Conservation (phyloP, 2,888 invertebrate species). For the Mythimna albipuncta region DNA sequence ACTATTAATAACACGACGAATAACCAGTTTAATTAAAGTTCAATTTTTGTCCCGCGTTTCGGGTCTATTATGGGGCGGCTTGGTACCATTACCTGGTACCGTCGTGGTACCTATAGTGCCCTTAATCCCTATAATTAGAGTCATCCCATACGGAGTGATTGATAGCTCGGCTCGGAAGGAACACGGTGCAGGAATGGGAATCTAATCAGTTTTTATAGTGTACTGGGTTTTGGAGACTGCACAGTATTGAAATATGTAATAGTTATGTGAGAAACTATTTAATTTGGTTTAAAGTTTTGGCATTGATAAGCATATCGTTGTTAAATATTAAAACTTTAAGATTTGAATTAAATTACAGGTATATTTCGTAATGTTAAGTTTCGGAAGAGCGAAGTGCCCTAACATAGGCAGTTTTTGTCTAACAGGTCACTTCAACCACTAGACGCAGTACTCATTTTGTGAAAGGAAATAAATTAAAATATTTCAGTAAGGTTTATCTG, state of each 20-base stretch:
- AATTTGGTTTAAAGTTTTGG: not conserved
- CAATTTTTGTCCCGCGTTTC: slow-evolving; percentile 57
- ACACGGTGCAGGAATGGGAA: slow-evolving; percentile 79
- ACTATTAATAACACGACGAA: slow-evolving; percentile 55
- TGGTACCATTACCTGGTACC: slow-evolving; percentile 79
- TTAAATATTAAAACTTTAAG: no score
- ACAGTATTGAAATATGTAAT: not conserved
- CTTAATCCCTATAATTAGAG: slow-evolving; percentile 89
- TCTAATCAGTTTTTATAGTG: slow-evolving; percentile 84
- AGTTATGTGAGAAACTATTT: not conserved
- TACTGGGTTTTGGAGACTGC: slow-evolving; percentile 42
- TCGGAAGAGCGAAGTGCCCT: no score
- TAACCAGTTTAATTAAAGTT: slow-evolving; percentile 61
- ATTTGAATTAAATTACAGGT: no score
- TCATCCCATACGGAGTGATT: slow-evolving; percentile 87
- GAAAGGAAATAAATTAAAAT: no score
- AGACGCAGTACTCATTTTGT: no score
- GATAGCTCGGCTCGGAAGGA: slow-evolving; percentile 78
- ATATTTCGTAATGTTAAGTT: no score
- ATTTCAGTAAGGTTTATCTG: no score
- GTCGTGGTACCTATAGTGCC: slow-evolving; percentile 59
- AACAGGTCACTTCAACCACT: no score
- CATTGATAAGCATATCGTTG: not conserved
- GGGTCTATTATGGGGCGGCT: slow-evolving; percentile 43
- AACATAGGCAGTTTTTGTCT: no score